These are phyloP conservation scores for Alethe diademata DNA, from an alignment of 2,113 vertebrate genomes.

Conservation along the genomic window DNA sequence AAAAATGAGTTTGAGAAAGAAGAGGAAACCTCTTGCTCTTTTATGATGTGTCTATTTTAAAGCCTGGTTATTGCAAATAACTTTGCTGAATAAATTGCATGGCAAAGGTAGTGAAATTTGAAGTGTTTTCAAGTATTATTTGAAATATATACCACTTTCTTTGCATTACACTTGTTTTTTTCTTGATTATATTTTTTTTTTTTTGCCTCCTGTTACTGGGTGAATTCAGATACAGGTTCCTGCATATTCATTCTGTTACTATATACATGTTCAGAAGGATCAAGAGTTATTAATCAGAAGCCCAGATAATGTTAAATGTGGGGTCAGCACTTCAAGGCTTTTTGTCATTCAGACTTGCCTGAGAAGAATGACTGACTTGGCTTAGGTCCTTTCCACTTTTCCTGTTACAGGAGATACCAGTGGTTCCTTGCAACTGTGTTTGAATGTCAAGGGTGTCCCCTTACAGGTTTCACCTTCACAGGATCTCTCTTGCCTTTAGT, in stretches of 20 bases:
- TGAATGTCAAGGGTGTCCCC: neutral
- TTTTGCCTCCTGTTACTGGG: neutral
- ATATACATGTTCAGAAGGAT: neutral
- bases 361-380: neutral
- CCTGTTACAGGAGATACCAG: neutral
- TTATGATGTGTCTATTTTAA: neutral
- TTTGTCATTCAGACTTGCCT: neutral
- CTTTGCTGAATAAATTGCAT: neutral
- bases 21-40: neutral
- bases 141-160: neutral
- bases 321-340: neutral
- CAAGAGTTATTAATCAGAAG: neutral
- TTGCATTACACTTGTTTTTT: neutral
- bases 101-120: neutral
- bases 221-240: neutral
- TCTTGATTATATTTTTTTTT: neutral
- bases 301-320: neutral
- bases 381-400: neutral
- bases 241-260: neutral
- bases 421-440: neutral
- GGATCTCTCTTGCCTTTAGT: neutral
- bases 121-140: neutral
- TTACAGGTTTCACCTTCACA: neutral
- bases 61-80: neutral
- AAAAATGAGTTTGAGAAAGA: neutral